Percentiles rank a stretch among this genome's conserved stretches.
Evolutionary conservation across 1,140 invertebrate genomes (phyloP).

Genomic region (Bombus polaris): DNA sequence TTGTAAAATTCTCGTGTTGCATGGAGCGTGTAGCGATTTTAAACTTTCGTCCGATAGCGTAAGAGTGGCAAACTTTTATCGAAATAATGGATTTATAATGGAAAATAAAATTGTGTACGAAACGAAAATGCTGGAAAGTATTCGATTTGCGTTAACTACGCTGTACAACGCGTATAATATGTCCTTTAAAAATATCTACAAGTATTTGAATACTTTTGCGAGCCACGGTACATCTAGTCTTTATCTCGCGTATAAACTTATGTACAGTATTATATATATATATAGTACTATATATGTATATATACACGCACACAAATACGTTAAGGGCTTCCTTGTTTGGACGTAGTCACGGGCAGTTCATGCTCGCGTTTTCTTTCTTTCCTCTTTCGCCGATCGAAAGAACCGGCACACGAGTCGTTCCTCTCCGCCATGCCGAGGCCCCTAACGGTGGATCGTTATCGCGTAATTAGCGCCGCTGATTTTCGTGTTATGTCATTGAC

Average conservation of each 20-base stretch:
- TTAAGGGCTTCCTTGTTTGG: slow-evolving; percentile 66
- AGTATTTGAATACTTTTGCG: background rate
- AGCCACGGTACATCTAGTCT: background rate
- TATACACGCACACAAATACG: background rate
- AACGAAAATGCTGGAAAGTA: too few relatives aligned
- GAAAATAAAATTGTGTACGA: too few relatives aligned
- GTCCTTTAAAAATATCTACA: accelerated
- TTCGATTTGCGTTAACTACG: too few relatives aligned
- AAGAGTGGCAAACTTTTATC: too few relatives aligned
- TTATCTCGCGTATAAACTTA: background rate
- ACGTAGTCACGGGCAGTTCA: slow-evolving; percentile 50
- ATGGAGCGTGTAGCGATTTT: too few relatives aligned
- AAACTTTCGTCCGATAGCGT: too few relatives aligned
- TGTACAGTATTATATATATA: background rate
- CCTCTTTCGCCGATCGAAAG: slow-evolving; percentile 25
- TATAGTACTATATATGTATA: too few relatives aligned
- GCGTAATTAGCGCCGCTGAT: slow-evolving; percentile 67
- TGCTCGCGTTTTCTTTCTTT: slow-evolving; percentile 42
- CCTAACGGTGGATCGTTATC: slow-evolving; percentile 60
- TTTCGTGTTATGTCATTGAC: slow-evolving; percentile 63
- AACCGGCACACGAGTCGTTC: slow-evolving; percentile 14
- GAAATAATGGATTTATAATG: too few relatives aligned
- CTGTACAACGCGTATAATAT: too few relatives aligned
- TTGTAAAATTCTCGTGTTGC: too few relatives aligned
- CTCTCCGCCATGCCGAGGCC: background rate